phyloP scores from a whole-genome alignment of 1,140 invertebrate species.

The Drosophila mojavensis region DNA sequence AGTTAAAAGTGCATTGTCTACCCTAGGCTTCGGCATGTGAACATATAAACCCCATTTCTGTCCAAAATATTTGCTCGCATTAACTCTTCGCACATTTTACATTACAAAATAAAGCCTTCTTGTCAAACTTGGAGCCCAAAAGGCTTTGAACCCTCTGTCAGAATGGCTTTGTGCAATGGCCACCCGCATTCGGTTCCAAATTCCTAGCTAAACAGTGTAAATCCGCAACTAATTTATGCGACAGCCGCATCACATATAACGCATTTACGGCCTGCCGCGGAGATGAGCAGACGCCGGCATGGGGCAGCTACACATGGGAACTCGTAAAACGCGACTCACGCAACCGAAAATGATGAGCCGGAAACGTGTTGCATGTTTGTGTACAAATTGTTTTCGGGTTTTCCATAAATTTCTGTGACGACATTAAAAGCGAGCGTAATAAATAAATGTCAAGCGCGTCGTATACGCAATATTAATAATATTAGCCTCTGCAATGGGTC shows the following conservation, averaged over 20 bases:
- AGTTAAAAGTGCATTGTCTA: too few relatives aligned
- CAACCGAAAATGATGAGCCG: conserved; percentile 51
- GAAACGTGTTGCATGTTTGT: conserved; percentile 68
- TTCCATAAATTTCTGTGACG: conserved; percentile 69
- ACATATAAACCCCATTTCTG: background rate
- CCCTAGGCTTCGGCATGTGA: too few relatives aligned
- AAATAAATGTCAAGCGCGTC: conserved; percentile 63
- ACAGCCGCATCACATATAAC: conserved; percentile 32
- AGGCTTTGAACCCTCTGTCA: conserved; percentile 8
- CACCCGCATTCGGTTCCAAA: conserved; percentile 11
- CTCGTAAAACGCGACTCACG: conserved; percentile 50
- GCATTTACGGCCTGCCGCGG: conserved; percentile 37
- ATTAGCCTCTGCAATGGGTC: conserved; percentile 8
- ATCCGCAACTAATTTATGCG: conserved; percentile 68
- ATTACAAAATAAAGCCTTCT: background rate
- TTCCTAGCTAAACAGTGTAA: conserved; percentile 48
- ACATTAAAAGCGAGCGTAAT: conserved; percentile 55
- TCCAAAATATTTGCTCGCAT: background rate
- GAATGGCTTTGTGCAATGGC: conserved; percentile 35
- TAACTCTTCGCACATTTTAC: background rate
- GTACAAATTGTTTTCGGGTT: conserved; percentile 61
- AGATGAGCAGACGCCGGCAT: conserved; percentile 9
- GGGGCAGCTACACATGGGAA: conserved; percentile 12
- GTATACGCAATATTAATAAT: conserved; percentile 69
- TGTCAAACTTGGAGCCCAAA: background rate